phyloP scores from a whole-genome alignment of 2,888 invertebrate genomes.

The Apodemia duryi region DNA sequence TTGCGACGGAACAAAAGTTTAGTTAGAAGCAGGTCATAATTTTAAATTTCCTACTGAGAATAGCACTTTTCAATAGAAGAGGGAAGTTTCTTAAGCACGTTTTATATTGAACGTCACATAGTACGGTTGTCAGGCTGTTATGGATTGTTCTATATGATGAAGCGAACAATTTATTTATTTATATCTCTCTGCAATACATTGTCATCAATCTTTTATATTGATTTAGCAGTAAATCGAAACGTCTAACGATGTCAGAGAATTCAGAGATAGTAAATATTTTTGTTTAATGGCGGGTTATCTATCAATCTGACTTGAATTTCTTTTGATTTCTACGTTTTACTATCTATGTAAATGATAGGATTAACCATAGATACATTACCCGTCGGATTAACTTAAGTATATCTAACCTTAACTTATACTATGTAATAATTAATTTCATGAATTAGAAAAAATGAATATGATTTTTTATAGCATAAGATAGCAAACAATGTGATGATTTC shows the following conservation, averaged over 20 bases:
- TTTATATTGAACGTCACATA: slow-evolving; percentile 27
- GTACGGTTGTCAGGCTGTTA: slow-evolving; percentile 17
- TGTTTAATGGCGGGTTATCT: neutral
- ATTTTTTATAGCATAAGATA: too few relatives aligned
- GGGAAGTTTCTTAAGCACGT: slow-evolving; percentile 24
- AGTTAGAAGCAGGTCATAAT: slow-evolving; percentile 15
- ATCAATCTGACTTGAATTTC: neutral
- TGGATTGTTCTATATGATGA: slow-evolving; percentile 17
- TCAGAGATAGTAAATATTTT: slow-evolving; percentile 4
- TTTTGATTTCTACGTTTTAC: too few relatives aligned
- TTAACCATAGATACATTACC: too few relatives aligned
- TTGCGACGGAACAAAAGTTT: slow-evolving; percentile 14
- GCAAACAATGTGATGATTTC: too few relatives aligned
- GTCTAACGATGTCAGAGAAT: neutral
- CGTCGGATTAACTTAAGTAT: too few relatives aligned
- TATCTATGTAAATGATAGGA: too few relatives aligned
- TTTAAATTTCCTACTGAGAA: slow-evolving; percentile 19
- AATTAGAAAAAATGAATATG: too few relatives aligned
- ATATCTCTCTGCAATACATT: slow-evolving; percentile 1
- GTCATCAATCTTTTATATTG: slow-evolving; percentile 12
- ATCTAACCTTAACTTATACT: too few relatives aligned
- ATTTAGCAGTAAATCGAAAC: slow-evolving; percentile 11
- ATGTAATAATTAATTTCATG: too few relatives aligned
- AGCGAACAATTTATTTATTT: slow-evolving; percentile 14
- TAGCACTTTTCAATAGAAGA: slow-evolving; percentile 21